Evolutionary conservation across 2,113 vertebrate genomes (phyloP).

Genomic region (Eurystomus gularis): DNA sequence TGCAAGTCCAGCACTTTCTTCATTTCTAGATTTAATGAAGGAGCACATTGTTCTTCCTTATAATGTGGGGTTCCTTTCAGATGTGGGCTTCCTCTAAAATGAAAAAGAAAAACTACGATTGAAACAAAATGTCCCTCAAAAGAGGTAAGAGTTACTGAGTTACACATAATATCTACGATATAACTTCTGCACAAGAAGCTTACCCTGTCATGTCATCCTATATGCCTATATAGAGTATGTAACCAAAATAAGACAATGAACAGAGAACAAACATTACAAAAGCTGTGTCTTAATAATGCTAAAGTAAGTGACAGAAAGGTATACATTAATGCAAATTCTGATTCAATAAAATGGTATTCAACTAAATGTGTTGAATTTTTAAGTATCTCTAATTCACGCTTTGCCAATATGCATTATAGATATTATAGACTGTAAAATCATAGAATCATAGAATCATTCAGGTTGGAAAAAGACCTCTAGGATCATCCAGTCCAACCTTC

Average conservation of each 20-base stretch:
- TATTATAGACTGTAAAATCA: neutral
- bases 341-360: neutral
- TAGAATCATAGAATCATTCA: no score
- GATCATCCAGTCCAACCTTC: no score
- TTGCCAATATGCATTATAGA: neutral
- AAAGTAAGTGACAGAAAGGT: neutral
- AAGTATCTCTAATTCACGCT: neutral
- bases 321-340: neutral
- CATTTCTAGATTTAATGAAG: slow-evolving; percentile 90
- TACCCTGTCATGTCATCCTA: neutral
- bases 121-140: neutral
- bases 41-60: slow-evolving; percentile 96
- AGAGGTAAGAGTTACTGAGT: neutral
- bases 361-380: neutral
- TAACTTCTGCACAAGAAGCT: neutral
- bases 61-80: slow-evolving; percentile 90
- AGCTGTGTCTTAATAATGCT: neutral
- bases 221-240: neutral
- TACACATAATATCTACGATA: neutral
- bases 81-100: slow-evolving; percentile 87
- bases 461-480: no score
- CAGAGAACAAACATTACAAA: neutral
- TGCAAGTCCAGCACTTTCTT: slow-evolving; percentile 94
- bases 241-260: neutral
- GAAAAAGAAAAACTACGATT: neutral